phyloP scores from a whole-genome alignment of 2,113 vertebrate genomes.

The Gnathonemus echidnorhynchus region DNA sequence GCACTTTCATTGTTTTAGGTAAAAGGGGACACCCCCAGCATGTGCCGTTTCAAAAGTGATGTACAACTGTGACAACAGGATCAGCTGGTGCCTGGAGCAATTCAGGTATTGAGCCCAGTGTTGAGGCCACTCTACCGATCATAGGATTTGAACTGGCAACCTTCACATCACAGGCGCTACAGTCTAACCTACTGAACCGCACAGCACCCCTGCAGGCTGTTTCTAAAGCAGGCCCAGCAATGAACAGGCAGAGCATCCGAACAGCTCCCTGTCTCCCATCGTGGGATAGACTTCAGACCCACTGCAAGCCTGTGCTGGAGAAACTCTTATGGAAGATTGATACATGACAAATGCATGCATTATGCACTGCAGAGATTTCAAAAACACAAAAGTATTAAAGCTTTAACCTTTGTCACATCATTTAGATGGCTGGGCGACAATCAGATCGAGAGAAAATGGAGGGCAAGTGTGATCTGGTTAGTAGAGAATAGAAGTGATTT shows the following conservation, averaged over 20 bases:
- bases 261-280: not conserved
- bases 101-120: not conserved
- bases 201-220: not conserved
- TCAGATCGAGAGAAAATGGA: not conserved
- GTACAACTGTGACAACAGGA: not conserved
- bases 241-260: not conserved
- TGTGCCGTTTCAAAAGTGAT: not conserved
- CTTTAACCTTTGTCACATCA: not conserved
- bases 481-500: slow-evolving; percentile 1
- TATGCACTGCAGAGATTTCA: not conserved
- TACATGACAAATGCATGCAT: not conserved
- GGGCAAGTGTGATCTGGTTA: not conserved
- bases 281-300: not conserved
- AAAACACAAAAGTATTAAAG: not conserved
- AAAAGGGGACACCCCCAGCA: not conserved
- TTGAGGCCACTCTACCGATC: not conserved
- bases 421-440: not conserved
- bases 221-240: not conserved
- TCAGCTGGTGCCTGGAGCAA: not conserved
- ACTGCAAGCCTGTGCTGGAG: not conserved
- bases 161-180: not conserved
- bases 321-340: not conserved
- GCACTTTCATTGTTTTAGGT: not conserved
- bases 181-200: not conserved
- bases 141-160: not conserved